Evolutionary conservation across 2,888 invertebrate species (phyloP).

Genomic region (Acanthosepion lycidas): DNA sequence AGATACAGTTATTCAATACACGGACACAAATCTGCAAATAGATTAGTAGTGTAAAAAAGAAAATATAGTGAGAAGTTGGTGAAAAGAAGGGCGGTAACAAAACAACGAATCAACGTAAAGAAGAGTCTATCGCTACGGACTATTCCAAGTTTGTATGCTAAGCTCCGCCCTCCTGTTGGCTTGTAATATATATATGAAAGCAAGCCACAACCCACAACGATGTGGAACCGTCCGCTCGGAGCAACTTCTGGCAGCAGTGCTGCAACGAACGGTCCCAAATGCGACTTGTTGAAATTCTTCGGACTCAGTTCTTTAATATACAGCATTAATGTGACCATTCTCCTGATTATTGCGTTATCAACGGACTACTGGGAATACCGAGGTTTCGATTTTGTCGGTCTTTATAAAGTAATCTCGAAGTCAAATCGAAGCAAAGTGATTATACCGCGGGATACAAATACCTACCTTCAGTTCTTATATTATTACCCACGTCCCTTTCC

Average conservation of each 20-base stretch:
- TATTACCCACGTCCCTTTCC: conserved; percentile 44
- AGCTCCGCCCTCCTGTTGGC: background rate
- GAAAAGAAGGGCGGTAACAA: background rate
- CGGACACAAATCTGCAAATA: background rate
- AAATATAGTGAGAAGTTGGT: background rate
- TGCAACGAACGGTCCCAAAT: background rate
- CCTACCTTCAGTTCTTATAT: conserved; percentile 60
- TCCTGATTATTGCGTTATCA: conserved; percentile 65
- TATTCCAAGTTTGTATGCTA: background rate
- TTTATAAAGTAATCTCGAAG: conserved; percentile 54
- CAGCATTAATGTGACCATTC: conserved; percentile 66
- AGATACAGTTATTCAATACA: background rate
- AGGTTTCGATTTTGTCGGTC: conserved; percentile 57
- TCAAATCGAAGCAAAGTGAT: conserved; percentile 55
- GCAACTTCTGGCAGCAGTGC: background rate
- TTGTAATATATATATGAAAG: background rate
- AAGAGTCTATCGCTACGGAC: conserved; percentile 8
- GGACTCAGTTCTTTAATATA: conserved; percentile 68
- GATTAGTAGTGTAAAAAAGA: background rate
- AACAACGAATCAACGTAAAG: background rate
- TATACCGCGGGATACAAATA: conserved; percentile 61
- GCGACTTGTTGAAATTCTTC: conserved; percentile 57
- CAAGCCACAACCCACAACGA: background rate
- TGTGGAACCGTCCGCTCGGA: conserved; percentile 44
- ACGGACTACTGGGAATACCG: conserved; percentile 71